phyloP scores from a whole-genome alignment of 2,888 invertebrate genomes.

The Nasonovia ribisnigri region DNA sequence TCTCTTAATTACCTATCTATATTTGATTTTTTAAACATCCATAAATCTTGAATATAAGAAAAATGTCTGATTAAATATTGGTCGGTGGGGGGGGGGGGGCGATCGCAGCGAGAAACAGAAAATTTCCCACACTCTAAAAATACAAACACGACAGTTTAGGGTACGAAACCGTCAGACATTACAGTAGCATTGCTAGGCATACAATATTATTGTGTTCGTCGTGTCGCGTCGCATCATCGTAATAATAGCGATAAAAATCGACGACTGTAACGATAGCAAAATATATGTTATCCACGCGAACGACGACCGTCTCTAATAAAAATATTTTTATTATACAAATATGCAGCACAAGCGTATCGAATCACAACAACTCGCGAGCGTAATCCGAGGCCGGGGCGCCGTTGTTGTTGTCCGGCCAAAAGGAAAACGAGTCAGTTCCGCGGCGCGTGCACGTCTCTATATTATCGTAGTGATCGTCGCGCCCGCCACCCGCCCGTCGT shows the following conservation, averaged over 20 bases:
- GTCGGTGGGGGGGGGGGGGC: background rate
- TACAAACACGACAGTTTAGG: background rate
- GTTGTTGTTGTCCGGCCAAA: constrained; percentile 48
- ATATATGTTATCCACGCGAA: background rate
- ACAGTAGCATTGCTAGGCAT: background rate
- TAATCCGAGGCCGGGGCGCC: constrained; percentile 44
- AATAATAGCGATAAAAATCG: background rate
- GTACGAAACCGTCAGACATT: background rate
- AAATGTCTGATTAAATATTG: no score
- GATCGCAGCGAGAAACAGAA: background rate
- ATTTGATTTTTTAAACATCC: no score
- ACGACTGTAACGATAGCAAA: background rate
- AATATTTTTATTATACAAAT: background rate
- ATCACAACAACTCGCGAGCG: constrained; percentile 25
- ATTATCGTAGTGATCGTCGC: background rate
- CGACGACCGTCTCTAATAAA: background rate
- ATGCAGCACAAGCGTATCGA: background rate
- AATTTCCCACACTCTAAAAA: background rate
- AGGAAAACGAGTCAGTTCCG: constrained; percentile 36
- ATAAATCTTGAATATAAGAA: no score
- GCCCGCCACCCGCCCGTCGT: background rate
- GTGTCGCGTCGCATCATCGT: background rate
- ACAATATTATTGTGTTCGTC: background rate
- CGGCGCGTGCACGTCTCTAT: constrained; percentile 21
- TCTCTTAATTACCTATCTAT: no score